phyloP scores from a whole-genome alignment of 1,140 invertebrate genomes.

The Argopecten irradians region DNA sequence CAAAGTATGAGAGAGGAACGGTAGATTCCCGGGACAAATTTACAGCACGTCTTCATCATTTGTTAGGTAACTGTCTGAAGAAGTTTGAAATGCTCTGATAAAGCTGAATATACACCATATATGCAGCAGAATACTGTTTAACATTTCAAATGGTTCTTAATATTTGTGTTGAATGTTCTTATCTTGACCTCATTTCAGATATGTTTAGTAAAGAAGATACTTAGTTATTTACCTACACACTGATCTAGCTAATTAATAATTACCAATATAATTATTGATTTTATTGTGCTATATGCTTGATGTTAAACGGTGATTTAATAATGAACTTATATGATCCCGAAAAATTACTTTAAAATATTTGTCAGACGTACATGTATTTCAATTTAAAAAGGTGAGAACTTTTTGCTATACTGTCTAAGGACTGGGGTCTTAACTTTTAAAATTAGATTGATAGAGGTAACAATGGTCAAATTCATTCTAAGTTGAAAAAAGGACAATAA shows the following conservation, averaged over 20 bases:
- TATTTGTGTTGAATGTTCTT: background rate
- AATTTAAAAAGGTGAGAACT: background rate
- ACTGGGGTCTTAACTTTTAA: background rate
- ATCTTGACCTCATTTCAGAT: background rate
- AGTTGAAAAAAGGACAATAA: background rate
- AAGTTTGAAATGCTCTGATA: too few species aligned
- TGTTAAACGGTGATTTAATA: too few species aligned
- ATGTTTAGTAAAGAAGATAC: background rate
- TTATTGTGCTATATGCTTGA: too few species aligned
- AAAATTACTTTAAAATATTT: too few species aligned
- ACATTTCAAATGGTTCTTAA: background rate
- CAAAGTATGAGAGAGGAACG: slow-evolving; percentile 62
- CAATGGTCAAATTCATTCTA: background rate
- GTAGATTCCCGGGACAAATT: slow-evolving; percentile 70
- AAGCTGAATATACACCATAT: too few species aligned
- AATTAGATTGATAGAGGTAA: background rate
- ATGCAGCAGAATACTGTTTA: too few species aligned
- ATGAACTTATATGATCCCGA: too few species aligned
- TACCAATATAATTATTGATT: too few species aligned
- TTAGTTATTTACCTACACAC: background rate
- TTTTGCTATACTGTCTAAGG: background rate
- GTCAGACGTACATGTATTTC: too few species aligned
- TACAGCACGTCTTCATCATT: slow-evolving; percentile 61
- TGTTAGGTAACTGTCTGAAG: slow-evolving; percentile 58
- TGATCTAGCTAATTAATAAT: background rate